Base-by-base conservation (phyloP, 2,888 invertebrate species). In the Tetheella fluctuosa region DNA sequence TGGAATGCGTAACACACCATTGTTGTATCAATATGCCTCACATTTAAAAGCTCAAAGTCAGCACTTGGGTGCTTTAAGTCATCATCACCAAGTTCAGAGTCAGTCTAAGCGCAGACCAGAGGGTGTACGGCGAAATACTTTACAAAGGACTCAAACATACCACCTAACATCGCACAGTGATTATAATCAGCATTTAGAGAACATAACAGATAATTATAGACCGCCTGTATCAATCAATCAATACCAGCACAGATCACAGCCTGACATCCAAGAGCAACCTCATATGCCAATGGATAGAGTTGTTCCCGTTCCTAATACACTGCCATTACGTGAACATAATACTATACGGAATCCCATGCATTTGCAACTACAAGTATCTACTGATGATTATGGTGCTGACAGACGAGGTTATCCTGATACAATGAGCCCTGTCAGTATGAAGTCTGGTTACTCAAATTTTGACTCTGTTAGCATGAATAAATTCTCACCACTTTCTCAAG, bases 161-260 rank as follows among this genome's bases (percentile, higher is more conserved):
- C 93, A 93, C 60, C 80, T 93, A 12, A 93, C 93, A 12, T 92
- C 93, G 0, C 91, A 92, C 62, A 92, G 93, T 84, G 93, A 93
- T 59, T 93, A 93, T 64, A 93, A 86, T 64, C 91, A 91, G 62
- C 92, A 92, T 69, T 81, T 92, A 70, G 91, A 92, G 58, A 90
- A 89, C 60, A 84, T 91, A 73, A 69, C 78, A 28, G 89, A 88
- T 64, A 81, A 79, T 57, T 88, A 90, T 63, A 74, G 90, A 67
- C 81, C 83, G 28, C 87, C 86, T 0, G 68, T 83, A 59, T 81
- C 84, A 12, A 73, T 81, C 0, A 48, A 20, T 48, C 48, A 48
- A 10, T 89, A 88, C 59, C 90, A 91, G 65, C 92, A 92, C 58
- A 77, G 90, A 65, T 91, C 90, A n/a, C 92, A 92, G 64, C 81